Conservation (phyloP, 1,140 invertebrate species). For the Calephelis nemesis region DNA sequence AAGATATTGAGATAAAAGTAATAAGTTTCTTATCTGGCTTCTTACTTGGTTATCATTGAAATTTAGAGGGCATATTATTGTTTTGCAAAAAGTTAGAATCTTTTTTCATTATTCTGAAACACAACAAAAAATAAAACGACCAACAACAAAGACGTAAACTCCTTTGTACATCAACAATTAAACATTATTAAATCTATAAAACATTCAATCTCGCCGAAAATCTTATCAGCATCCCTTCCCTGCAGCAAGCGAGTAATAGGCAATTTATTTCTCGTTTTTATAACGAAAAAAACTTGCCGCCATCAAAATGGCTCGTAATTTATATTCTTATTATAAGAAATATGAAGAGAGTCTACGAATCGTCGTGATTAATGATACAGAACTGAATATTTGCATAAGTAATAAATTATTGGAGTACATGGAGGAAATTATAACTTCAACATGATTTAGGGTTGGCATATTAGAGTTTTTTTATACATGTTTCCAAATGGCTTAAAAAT, state of each 20-base stretch:
- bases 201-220: constrained; percentile 15
- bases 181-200: constrained; percentile 19
- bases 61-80: too few relatives aligned
- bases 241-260: constrained; percentile 12
- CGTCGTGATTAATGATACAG: constrained; percentile 17
- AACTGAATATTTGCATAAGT: constrained; percentile 19
- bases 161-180: constrained; percentile 10
- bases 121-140: background rate
- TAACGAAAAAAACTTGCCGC: constrained; percentile 19
- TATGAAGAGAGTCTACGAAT: constrained; percentile 19
- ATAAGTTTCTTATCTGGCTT: too few relatives aligned
- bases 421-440: constrained; percentile 18
- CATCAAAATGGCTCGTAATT: constrained; percentile 18
- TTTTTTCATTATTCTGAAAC: too few relatives aligned
- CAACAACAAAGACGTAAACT: background rate
- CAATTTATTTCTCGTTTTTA: constrained; percentile 19
- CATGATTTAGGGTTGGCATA: constrained; percentile 2
- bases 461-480: too few relatives aligned
- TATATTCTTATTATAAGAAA: constrained; percentile 19
- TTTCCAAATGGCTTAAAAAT: too few relatives aligned
- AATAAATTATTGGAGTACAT: constrained; percentile 19
- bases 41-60: too few relatives aligned
- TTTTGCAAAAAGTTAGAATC: too few relatives aligned
- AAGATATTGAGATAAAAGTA: too few relatives aligned
- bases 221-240: constrained; percentile 18